phyloP scores from a whole-genome alignment of 2,113 vertebrate genomes.

The Elephas maximus region DNA sequence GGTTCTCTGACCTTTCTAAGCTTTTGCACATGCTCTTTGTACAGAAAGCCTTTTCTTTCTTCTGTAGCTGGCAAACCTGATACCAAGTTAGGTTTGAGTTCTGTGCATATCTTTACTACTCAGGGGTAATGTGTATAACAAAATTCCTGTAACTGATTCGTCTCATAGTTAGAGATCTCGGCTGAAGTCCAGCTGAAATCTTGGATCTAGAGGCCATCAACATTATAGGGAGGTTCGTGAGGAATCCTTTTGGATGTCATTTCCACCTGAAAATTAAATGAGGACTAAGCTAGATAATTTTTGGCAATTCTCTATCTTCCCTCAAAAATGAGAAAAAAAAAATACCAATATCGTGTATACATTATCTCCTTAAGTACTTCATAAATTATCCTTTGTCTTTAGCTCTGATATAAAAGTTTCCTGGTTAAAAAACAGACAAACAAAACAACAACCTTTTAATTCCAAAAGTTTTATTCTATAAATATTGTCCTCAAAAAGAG shows the following conservation, averaged over 20 bases:
- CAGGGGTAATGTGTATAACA: neutral
- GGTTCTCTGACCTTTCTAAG: neutral
- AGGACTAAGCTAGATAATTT: neutral
- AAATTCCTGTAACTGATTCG: neutral
- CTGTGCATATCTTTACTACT: neutral
- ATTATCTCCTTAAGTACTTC: neutral
- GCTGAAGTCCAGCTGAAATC: neutral
- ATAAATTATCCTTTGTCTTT: neutral
- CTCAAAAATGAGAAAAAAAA: neutral
- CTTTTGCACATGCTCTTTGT: neutral
- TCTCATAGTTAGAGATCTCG: neutral
- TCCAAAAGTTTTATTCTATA: conserved; percentile 2
- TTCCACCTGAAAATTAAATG: neutral
- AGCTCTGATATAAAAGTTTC: neutral
- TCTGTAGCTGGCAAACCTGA: neutral
- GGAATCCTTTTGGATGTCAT: neutral
- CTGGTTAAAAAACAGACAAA: neutral
- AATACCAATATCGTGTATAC: neutral
- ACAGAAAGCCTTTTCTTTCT: neutral
- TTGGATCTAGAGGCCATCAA: neutral
- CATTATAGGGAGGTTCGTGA: neutral
- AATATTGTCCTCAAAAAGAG: neutral
- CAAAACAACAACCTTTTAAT: neutral
- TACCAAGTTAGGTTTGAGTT: neutral
- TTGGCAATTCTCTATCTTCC: neutral